Evolutionary conservation across 2,113 vertebrate genomes (phyloP).

Genomic region (Damaliscus lunatus): DNA sequence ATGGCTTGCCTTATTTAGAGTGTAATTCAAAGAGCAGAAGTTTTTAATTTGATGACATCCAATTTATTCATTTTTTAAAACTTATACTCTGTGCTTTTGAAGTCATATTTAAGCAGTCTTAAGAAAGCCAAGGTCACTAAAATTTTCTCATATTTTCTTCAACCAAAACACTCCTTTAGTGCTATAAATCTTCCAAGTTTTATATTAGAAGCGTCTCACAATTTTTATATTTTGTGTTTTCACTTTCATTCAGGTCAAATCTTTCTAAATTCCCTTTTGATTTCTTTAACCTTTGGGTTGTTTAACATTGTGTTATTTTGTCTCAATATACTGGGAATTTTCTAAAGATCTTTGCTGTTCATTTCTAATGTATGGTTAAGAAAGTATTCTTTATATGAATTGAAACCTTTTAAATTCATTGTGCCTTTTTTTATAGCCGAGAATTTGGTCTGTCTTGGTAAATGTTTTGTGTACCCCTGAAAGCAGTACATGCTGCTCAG

Average conservation of each 20-base stretch:
- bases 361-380: not conserved
- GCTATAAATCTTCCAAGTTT: not conserved
- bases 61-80: not conserved
- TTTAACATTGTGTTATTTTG: not conserved
- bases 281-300: not conserved
- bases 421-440: not conserved
- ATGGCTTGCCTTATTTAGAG: not conserved
- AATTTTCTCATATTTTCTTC: not conserved
- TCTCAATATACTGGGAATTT: not conserved
- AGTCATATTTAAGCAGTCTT: not conserved
- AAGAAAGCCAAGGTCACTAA: not conserved
- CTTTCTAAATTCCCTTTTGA: not conserved
- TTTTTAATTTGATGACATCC: not conserved
- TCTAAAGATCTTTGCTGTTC: not conserved
- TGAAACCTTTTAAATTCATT: not conserved
- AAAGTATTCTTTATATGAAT: not conserved
- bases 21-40: not conserved
- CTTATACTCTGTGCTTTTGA: not conserved
- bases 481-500: not conserved
- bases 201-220: not conserved
- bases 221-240: not conserved
- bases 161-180: not conserved
- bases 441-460: not conserved
- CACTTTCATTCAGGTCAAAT: not conserved
- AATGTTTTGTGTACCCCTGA: not conserved